Base-by-base conservation (phyloP, 53 echinoderm and acorn worm genomes). In the Paracentrotus lividus region DNA sequence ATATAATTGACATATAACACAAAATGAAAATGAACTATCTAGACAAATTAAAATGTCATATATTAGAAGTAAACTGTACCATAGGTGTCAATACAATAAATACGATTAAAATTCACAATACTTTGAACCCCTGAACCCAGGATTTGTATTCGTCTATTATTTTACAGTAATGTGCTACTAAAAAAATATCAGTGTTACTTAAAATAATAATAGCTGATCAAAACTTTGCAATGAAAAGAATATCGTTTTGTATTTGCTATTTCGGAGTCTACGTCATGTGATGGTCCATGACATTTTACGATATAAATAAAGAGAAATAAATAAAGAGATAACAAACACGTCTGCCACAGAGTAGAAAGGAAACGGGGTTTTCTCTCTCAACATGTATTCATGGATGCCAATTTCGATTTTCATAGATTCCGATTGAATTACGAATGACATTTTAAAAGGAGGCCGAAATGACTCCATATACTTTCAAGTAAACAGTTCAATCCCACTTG, bases 401-500 rank as follows among this genome's bases (percentile, higher is more conserved):
- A 47, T 24, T 47, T 81, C 49, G 47, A 81, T 81, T 81, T 47
- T 81, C 81, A 81, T 81, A 81, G 44, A 81, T 81, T 47, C 81
- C 47, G 81, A 81, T 81, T 45, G 81, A 47, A 81, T 81, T 81
- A 49, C 81, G 81, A 49, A 47, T 81, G 81, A 81, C 81, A 81
- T 81, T 81, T 81, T 81, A 81, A 81, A 81, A 81, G 47, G 81
- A 81, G 47, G 81, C 81, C 81, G 81, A 81, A 81, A 81, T 26
- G 47, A 81, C 47, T 81, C 26, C 20, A 47, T 81, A 81, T 47
- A 10, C 81, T 81, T 45, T 8, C 6, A 47, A 26, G 81, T 81
- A 49, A 81, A 81, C 47, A 81, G 47, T 81, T 81, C 81, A 47
- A 81, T 47, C 47, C 24, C 81, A 81, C 27, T 81, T 81, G 81